phyloP scores from a whole-genome alignment of 2,113 vertebrate genomes.

The Cettia cetti region DNA sequence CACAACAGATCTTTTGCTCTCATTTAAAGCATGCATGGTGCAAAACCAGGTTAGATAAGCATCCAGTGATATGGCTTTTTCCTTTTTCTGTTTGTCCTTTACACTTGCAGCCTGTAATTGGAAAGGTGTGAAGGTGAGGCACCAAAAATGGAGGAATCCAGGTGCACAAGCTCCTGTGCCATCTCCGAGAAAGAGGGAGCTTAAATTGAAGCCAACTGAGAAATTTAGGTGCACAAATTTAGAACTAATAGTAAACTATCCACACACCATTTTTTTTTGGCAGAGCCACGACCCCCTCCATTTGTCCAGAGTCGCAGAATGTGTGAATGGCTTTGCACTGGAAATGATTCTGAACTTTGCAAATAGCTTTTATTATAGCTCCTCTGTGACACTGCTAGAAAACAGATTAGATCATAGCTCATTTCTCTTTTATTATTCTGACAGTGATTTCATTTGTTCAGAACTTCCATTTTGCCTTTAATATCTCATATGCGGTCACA shows the following conservation, averaged over 20 bases:
- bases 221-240: constrained; percentile 65
- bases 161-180: constrained; percentile 31
- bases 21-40: not conserved
- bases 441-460: constrained; percentile 69
- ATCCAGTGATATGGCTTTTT: not conserved
- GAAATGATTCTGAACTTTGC: constrained; percentile 74
- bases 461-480: constrained; percentile 60
- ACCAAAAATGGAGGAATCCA: constrained; percentile 25
- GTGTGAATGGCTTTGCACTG: constrained; percentile 72
- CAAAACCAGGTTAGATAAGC: not conserved
- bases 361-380: constrained; percentile 71
- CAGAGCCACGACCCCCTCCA: constrained; percentile 63
- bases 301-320: constrained; percentile 72
- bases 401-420: constrained; percentile 72
- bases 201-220: constrained; percentile 25
- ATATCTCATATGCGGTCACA: constrained; percentile 56
- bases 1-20: not conserved
- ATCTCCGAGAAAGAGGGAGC: constrained; percentile 45
- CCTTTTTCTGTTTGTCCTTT: constrained; percentile 22
- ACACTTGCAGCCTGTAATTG: not conserved
- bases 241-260: constrained; percentile 56
- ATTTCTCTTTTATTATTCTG: constrained; percentile 70
- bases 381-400: constrained; percentile 64
- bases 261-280: constrained; percentile 65
- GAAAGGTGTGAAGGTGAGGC: constrained; percentile 1